Evolutionary conservation across 2,113 vertebrate genomes (phyloP).

Genomic region (Parotia lawesii): DNA sequence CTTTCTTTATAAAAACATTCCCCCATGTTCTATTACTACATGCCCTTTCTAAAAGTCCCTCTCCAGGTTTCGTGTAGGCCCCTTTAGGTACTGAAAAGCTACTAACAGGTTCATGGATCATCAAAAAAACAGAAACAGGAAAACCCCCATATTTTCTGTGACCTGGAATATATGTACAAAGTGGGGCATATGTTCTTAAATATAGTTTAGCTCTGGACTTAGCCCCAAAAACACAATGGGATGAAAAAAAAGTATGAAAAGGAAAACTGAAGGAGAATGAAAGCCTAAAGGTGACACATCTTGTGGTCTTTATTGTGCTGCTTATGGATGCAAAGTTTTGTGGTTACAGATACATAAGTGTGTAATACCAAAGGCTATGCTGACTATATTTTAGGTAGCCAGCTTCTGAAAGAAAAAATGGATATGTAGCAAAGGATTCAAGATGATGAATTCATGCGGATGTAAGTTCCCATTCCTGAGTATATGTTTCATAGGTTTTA

Average conservation of each 20-base stretch:
- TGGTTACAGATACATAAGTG: not conserved
- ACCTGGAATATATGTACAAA: not conserved
- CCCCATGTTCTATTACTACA: not conserved
- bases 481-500: not conserved
- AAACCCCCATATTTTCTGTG: not conserved
- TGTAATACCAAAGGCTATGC: not conserved
- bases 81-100: not conserved
- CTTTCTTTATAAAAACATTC: not conserved
- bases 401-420: not conserved
- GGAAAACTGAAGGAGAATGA: not conserved
- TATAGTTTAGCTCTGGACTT: not conserved
- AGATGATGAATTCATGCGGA: not conserved
- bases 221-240: accelerated
- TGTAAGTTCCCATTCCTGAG: not conserved
- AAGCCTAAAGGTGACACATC: not conserved
- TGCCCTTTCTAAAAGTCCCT: not conserved
- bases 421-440: not conserved
- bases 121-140: not conserved
- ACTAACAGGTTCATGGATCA: not conserved
- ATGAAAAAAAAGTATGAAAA: not conserved
- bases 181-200: not conserved
- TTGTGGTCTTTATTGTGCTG: not conserved
- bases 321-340: not conserved
- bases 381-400: not conserved
- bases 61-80: not conserved